Conservation (phyloP, 2,888 invertebrate genomes). For the Calliopum simillimum region DNA sequence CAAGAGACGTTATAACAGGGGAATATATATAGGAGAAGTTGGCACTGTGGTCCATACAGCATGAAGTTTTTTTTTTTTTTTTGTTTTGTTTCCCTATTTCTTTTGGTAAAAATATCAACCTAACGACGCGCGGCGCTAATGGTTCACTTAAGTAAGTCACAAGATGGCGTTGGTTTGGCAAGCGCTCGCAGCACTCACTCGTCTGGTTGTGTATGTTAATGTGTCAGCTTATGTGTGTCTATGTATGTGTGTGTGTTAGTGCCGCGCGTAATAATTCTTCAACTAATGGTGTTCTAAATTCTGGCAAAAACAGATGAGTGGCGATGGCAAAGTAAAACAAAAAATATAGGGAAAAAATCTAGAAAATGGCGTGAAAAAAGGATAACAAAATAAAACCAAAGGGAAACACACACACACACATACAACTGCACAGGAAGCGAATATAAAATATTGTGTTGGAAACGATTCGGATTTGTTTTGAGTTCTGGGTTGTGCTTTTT, state of each 20-base stretch:
- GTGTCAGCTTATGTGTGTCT: not conserved
- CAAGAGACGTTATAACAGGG: not conserved
- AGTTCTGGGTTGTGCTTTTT: no score
- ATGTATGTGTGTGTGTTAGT: slow-evolving; percentile 12
- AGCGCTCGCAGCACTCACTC: not conserved
- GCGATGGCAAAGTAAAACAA: no score
- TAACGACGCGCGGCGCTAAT: slow-evolving; percentile 30
- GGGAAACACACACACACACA: no score
- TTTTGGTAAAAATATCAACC: slow-evolving; percentile 30
- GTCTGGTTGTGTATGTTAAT: not conserved
- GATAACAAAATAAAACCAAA: no score
- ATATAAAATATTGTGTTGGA: no score
- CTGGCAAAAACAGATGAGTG: not conserved
- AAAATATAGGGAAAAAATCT: no score
- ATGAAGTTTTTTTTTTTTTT: slow-evolving; percentile 8
- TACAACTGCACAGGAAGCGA: no score
- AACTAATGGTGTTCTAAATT: slow-evolving; percentile 36
- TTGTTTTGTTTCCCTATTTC: no score
- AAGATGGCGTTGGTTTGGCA: slow-evolving; percentile 26
- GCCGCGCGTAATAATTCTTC: slow-evolving; percentile 34
- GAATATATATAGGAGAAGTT: no score
- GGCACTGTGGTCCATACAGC: not conserved
- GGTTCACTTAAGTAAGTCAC: slow-evolving; percentile 34
- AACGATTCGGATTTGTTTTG: no score
- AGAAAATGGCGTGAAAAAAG: no score